These are phyloP conservation scores for Eublepharis macularius DNA, from an alignment of 2,113 vertebrate species.

Conservation along the genomic window DNA sequence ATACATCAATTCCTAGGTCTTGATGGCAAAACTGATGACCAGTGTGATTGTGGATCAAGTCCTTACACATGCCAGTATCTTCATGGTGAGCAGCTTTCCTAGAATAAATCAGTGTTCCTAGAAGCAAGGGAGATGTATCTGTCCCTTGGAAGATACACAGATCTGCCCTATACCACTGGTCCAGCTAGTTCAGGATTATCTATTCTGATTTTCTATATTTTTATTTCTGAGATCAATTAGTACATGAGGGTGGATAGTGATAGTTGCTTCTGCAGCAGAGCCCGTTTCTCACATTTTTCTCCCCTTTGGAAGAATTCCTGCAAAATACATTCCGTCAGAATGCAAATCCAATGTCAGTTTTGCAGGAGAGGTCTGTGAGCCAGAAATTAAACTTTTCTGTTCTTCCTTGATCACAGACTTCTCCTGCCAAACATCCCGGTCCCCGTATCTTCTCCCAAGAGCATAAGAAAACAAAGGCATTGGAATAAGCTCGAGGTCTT, in stretches of 20 bases:
- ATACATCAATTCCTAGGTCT: neutral
- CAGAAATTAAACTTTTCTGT: neutral
- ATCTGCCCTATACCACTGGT: neutral
- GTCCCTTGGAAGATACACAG: too few species aligned
- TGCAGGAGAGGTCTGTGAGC: neutral
- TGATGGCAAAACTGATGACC: too few species aligned
- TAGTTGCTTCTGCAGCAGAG: neutral
- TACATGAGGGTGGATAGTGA: neutral
- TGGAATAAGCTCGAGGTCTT: too few species aligned
- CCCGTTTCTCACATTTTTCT: neutral
- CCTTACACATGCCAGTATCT: neutral
- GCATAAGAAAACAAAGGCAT: neutral
- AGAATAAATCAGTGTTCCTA: neutral
- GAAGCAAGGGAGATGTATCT: too few species aligned
- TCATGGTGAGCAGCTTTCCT: neutral
- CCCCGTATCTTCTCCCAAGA: neutral
- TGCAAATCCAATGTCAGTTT: neutral
- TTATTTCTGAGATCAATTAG: neutral
- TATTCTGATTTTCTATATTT: neutral
- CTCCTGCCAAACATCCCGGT: neutral
- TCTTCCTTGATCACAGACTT: neutral
- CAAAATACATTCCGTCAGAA: neutral
- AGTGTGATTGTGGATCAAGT: neutral
- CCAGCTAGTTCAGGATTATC: neutral
- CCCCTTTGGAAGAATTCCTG: neutral